Evolutionary conservation across 2,797 vertebrate species (phyloP).

Genomic region (Hyperoplus lanceolatus): DNA sequence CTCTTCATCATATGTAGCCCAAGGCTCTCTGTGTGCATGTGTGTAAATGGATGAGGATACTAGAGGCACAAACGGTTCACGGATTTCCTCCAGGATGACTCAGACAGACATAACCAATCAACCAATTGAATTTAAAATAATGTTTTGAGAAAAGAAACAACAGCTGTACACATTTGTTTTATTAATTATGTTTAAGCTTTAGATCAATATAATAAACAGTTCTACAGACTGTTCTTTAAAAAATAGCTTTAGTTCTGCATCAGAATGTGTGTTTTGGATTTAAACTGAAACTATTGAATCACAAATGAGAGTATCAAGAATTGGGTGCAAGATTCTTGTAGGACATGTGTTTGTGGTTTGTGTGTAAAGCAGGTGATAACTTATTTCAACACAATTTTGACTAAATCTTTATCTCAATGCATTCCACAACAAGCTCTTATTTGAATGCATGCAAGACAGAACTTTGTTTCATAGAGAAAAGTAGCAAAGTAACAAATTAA

Average conservation of each 20-base stretch:
- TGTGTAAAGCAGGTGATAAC: not conserved
- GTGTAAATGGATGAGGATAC: conserved; percentile 34
- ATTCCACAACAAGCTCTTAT: not conserved
- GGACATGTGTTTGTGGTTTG: not conserved
- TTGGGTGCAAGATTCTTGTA: too few species aligned
- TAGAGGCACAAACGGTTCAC: conserved; percentile 31
- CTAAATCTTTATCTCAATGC: not conserved
- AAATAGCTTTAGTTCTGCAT: not conserved
- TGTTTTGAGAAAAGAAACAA: conserved; percentile 13
- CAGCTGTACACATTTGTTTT: conserved; percentile 17
- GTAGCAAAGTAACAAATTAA: conserved; percentile 6
- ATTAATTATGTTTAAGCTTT: not conserved
- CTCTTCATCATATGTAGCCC: conserved; percentile 66
- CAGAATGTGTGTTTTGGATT: conserved; percentile 19
- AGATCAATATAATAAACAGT: conserved; percentile 8
- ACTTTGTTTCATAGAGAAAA: not conserved
- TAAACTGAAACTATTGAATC: conserved; percentile 17
- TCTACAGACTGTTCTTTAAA: not conserved
- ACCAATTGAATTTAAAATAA: conserved; percentile 10
- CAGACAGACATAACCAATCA: conserved; percentile 28
- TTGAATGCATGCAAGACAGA: conserved; percentile 3
- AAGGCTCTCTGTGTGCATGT: conserved; percentile 35
- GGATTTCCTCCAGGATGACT: conserved; percentile 21
- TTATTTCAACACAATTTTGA: conserved; percentile 7
- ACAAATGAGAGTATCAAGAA: conserved; percentile 11